These are phyloP conservation scores for Bombus waltoni DNA, from an alignment of 1,140 invertebrate genomes.

Conservation along the genomic window DNA sequence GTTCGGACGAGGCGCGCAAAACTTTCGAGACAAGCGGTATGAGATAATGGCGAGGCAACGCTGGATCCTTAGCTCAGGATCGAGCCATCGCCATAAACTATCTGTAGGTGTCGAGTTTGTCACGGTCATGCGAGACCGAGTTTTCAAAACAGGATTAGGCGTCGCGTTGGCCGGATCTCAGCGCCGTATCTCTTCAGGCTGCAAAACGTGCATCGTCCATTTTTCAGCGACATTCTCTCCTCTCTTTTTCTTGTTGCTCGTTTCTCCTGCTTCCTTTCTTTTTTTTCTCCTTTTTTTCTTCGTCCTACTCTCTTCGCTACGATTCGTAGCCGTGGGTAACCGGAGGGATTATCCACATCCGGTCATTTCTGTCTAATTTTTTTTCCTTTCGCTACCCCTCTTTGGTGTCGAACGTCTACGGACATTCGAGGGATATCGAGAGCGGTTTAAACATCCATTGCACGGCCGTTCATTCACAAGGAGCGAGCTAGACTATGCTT, in stretches of 20 bases:
- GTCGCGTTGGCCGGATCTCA: constrained; percentile 59
- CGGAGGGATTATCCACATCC: constrained; percentile 78
- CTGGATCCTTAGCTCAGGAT: constrained; percentile 19
- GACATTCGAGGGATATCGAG: constrained; percentile 73
- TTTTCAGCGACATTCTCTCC: constrained; percentile 59
- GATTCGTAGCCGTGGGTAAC: constrained; percentile 37
- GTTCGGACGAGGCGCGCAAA: constrained; percentile 8
- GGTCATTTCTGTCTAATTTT: constrained; percentile 78
- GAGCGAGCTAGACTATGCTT: constrained; percentile 19
- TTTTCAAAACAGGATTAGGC: constrained; percentile 78
- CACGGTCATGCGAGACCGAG: constrained; percentile 73
- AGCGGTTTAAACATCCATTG: constrained; percentile 73
- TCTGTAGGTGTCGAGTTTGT: constrained; percentile 74
- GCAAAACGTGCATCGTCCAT: constrained; percentile 71
- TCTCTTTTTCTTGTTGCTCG: constrained; percentile 44
- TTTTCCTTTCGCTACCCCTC: constrained; percentile 28
- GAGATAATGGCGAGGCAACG: constrained; percentile 57
- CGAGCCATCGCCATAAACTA: constrained; percentile 68
- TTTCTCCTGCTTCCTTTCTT: constrained; percentile 19
- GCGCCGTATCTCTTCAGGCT: constrained; percentile 34
- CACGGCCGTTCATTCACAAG: constrained; percentile 64
- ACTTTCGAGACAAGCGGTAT: constrained; percentile 1
- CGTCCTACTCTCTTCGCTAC: constrained; percentile 35
- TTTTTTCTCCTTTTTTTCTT: no score
- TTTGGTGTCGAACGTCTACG: constrained; percentile 6